phyloP scores from a whole-genome alignment of 2,113 vertebrate genomes.

The Alces alces region DNA sequence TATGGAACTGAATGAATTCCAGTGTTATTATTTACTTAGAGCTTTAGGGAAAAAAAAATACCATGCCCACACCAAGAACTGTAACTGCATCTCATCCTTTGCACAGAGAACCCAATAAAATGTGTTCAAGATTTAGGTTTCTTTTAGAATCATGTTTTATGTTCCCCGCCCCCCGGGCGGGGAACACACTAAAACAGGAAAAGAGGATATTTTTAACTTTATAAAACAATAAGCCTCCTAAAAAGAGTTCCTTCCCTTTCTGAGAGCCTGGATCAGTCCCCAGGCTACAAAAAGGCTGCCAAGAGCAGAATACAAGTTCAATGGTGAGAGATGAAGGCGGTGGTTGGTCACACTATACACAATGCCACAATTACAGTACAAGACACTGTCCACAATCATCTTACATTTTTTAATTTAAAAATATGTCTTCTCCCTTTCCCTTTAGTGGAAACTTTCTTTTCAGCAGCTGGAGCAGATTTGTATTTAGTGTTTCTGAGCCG shows the following conservation, averaged over 20 bases:
- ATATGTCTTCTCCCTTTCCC: constrained; percentile 97
- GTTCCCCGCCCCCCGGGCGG: neutral
- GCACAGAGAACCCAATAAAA: neutral
- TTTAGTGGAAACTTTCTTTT: constrained; percentile 99
- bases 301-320: neutral
- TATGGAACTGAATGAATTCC: neutral
- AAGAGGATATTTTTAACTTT: neutral
- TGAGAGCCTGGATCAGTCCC: neutral
- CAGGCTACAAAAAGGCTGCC: neutral
- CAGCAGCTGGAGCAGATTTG: constrained; percentile 93
- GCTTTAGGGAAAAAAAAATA: neutral
- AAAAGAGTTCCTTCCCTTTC: neutral
- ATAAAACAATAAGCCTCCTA: neutral
- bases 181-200: neutral
- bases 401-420: constrained; percentile 98
- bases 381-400: constrained; percentile 48
- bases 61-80: neutral
- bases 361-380: neutral
- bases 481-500: constrained; percentile 96
- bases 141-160: neutral
- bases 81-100: neutral
- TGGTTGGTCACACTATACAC: neutral
- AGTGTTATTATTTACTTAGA: neutral
- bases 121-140: neutral
- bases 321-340: neutral